phyloP scores from a whole-genome alignment of 1,140 invertebrate genomes.

The Hylaeus volcanicus region DNA sequence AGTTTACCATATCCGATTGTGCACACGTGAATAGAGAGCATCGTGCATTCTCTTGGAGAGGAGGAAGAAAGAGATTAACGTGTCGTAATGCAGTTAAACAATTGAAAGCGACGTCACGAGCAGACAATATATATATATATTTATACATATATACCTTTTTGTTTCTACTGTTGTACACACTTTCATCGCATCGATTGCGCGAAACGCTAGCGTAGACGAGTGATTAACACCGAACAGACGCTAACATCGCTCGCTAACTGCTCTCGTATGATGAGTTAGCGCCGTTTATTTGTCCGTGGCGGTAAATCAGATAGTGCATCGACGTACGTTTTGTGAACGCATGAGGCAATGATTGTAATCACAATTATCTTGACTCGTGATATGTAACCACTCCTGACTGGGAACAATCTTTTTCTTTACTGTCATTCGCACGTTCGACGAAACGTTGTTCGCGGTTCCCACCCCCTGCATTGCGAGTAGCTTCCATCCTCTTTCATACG shows the following conservation, averaged over 20 bases:
- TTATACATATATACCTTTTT: not conserved
- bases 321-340: not conserved
- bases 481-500: not conserved
- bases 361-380: not conserved
- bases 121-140: not conserved
- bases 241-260: constrained; percentile 58
- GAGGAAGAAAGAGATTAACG: constrained; percentile 58
- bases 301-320: not conserved
- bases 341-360: not conserved
- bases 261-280: constrained; percentile 43
- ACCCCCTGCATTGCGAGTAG: not conserved
- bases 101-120: not conserved
- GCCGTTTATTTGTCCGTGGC: not conserved
- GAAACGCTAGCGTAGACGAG: constrained; percentile 49
- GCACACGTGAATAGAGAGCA: constrained; percentile 11
- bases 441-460: not conserved
- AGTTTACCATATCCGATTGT: constrained; percentile 3
- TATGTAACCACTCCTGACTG: not conserved
- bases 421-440: not conserved
- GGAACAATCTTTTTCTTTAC: not conserved
- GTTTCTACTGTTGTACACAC: constrained; percentile 21
- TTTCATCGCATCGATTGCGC: constrained; percentile 32
- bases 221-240: constrained; percentile 56
- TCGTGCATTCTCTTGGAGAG: constrained; percentile 33
- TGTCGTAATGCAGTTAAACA: constrained; percentile 19